Evolutionary conservation across 2,888 invertebrate genomes (phyloP), one percentile per base, ranked within the genome.

Genomic region (Ariolimax columbianus): DNA sequence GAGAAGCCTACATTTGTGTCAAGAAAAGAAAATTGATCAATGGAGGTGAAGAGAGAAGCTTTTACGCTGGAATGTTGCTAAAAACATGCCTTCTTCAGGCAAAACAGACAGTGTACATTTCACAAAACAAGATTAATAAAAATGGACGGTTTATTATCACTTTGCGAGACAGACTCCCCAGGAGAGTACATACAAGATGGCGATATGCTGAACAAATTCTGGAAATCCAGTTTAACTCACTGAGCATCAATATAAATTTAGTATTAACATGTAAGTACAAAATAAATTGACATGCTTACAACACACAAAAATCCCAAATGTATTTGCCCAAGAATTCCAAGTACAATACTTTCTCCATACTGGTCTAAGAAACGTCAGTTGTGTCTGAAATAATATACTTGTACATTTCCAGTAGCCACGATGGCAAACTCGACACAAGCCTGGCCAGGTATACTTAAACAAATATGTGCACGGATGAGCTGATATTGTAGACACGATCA

Each of bases 241-340:
- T 55, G 55, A 19, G 55, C 55, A 55, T 55, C 55, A 55, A 55
- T 14, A 55, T 55, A 19, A 47, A 47, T 14, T 4, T 23, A 55
- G 23, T 17, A 55, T 17, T 3, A 55, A 55, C 55, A 55, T 19
- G 55, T 19, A 55, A 55, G 63, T 63, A 63, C 3, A 63, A n/a
- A 55, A 4, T 19, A 55, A 55, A 66, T 14, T 14, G 66, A 17
- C 14, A 66, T 33, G 7, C 55, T 23, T 55, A 19, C n/a, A n/a
- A 63, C n/a, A 63, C n/a, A 63, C 7, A 23, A 26, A 70, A 70
- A 70, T 70, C 70, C 38, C 70, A 70, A 70, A 38, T 40, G 38
- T 70, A 70, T 70, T 70, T 70, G 36, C 70, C 70, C 38, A 70
- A 23, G 1, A 19, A 70, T 23, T 40, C 70, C 70, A 70, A 4